Evolutionary conservation across 2,888 invertebrate genomes (phyloP).

Genomic region (Hirtodrosophila duncani): DNA sequence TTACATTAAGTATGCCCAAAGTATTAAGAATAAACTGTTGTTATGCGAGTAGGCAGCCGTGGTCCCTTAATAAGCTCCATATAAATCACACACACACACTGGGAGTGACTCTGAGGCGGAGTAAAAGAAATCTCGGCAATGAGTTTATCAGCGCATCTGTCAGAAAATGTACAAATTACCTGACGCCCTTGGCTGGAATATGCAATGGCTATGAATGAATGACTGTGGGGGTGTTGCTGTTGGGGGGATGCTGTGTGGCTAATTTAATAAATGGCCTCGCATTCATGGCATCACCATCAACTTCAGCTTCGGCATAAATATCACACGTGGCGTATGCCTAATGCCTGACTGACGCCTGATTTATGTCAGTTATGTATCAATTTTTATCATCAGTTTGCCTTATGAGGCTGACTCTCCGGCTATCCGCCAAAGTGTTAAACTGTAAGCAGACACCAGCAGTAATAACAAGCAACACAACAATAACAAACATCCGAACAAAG

Average conservation of each 20-base stretch:
- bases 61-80: constrained; percentile 61
- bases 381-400: constrained; percentile 75
- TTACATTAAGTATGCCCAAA: constrained; percentile 61
- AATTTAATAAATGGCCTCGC: constrained; percentile 71
- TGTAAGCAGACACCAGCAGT: constrained; percentile 60
- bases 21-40: constrained; percentile 68
- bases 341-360: constrained; percentile 65
- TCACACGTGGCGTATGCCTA: constrained; percentile 56
- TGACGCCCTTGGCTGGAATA: constrained; percentile 41
- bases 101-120: constrained; percentile 8
- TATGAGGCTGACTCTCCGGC: constrained; percentile 37
- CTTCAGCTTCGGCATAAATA: constrained; percentile 5
- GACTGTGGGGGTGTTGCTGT: constrained; percentile 23
- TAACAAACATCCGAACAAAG: constrained; percentile 5
- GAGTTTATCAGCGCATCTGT: constrained; percentile 74
- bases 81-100: constrained; percentile 46
- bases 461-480: constrained; percentile 5
- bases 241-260: constrained; percentile 66
- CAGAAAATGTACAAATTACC: constrained; percentile 76
- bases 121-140: constrained; percentile 68
- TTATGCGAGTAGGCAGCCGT: constrained; percentile 46
- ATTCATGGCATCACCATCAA: constrained; percentile 26
- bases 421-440: constrained; percentile 62
- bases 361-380: constrained; percentile 77
- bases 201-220: constrained; percentile 19